Base-by-base conservation (phyloP, 2,797 vertebrate species). In the Hippocampus kuda region DNA sequence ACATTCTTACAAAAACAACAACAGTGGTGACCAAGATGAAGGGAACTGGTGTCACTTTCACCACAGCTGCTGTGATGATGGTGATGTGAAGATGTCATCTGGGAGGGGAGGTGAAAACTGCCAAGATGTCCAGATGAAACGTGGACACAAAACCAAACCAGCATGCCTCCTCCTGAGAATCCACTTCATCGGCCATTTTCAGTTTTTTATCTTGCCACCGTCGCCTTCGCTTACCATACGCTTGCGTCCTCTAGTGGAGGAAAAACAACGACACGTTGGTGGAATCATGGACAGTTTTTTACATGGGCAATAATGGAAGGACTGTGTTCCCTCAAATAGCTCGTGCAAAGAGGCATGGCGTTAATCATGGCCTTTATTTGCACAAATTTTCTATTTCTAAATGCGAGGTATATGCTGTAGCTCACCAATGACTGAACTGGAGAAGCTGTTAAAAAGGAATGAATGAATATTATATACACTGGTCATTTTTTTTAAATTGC, bases 191-290 rank as follows among this genome's bases (percentile, higher is more conserved):
- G 26, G 1, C 20, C 59, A 18, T 34, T 63, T 5, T 88, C 88
- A 94, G 80, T 82, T 89, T 83, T 94, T 94, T 71, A 94, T 87
- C 16, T 72, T 68, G 0, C 93, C 93, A 0, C 93, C 93, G 0
- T 94, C 94, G 16, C 93, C 93, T 82, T 94, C 93, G 1, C 93
- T 94, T 63, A 94, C 92, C 66, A 94, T 93, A 27, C 93, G 92
- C 76, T 95, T 94, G 26, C 92, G 89, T 78, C 93, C 93, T 88
- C 93, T 94, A 68, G 59, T 74, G 82, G 82, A 84, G 9, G 38
- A 62, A 24, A 56, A 54, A 38, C 22, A 68, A 30, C 65, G 5
- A 44, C 9, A 42, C 65, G 30, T 27, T 15, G 34, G 1, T 59
- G 1, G 48, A 59, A 3, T 56, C 12, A 42, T 60, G 59, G 12